These are phyloP conservation scores for Caenorhabditis virilis DNA, from an alignment of 2,888 invertebrate genomes.

Conservation along the genomic window DNA sequence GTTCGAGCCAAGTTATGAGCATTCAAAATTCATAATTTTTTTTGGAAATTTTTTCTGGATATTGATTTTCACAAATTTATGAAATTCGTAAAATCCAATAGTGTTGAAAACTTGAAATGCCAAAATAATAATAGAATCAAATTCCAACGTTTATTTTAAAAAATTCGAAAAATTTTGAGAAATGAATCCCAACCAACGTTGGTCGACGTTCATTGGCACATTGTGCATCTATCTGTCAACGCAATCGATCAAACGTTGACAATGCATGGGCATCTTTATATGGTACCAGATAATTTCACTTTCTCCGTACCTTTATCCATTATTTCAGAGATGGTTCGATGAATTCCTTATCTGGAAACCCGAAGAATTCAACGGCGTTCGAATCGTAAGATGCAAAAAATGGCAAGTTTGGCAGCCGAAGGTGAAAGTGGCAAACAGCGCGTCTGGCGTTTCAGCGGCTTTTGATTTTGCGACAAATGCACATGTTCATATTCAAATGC, in stretches of 20 bases:
- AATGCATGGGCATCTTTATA: conserved; percentile 64
- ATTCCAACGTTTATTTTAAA: too few species aligned
- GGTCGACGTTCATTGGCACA: conserved; percentile 53
- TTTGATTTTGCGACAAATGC: conserved; percentile 51
- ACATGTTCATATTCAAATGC: conserved; percentile 45
- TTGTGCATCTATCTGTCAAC: conserved; percentile 61
- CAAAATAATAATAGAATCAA: too few species aligned
- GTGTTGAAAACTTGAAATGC: too few species aligned
- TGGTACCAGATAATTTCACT: conserved; percentile 40
- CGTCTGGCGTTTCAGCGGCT: conserved; percentile 54
- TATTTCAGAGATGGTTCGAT: conserved; percentile 57
- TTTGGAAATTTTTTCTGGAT: too few species aligned
- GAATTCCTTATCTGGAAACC: conserved; percentile 64
- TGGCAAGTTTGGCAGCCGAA: conserved; percentile 67
- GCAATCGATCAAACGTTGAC: conserved; percentile 59
- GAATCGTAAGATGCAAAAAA: conserved; percentile 52
- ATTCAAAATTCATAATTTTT: too few species aligned
- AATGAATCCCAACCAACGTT: conserved; percentile 20
- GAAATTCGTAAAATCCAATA: too few species aligned
- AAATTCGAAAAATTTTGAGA: too few species aligned
- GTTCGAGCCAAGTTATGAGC: too few species aligned
- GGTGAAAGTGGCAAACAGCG: conserved; percentile 59
- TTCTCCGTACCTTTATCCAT: not conserved
- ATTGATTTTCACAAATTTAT: too few species aligned
- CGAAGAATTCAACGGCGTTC: conserved; percentile 58